Evolutionary conservation across 2,888 invertebrate species (phyloP).

Genomic region (Lissocephala sabroskyi): DNA sequence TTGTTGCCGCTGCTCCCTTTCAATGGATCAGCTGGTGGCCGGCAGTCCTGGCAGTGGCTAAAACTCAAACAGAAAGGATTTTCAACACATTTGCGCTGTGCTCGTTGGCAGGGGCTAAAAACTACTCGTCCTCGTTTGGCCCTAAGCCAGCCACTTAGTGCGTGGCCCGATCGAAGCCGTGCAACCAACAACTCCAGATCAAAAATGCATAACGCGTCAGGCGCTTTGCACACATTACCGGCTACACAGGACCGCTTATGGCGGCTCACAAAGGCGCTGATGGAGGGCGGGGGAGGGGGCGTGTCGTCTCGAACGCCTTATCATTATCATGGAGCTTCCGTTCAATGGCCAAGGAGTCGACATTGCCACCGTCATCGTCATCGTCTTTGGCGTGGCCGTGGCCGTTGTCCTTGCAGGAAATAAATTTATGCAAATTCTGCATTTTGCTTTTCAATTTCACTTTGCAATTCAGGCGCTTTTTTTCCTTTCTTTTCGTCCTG

Average conservation of each 20-base stretch:
- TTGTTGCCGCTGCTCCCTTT: too few species aligned
- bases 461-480: constrained; percentile 31
- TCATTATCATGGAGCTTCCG: constrained; percentile 39
- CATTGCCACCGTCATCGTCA: constrained; percentile 1
- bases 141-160: constrained; percentile 34
- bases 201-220: constrained; percentile 14
- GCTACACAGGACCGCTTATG: not conserved
- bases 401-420: constrained; percentile 9
- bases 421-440: constrained; percentile 60
- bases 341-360: constrained; percentile 44
- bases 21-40: constrained; percentile 8
- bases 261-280: constrained; percentile 33
- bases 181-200: constrained; percentile 12
- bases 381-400: not conserved
- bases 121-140: not conserved
- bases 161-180: not conserved
- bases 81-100: constrained; percentile 39
- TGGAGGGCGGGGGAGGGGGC: too few species aligned
- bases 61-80: constrained; percentile 55
- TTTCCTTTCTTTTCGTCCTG: constrained; percentile 1
- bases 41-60: constrained; percentile 20
- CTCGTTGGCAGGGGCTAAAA: constrained; percentile 1
- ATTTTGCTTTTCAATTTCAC: constrained; percentile 60
- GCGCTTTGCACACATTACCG: not conserved
- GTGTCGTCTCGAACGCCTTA: too few species aligned